Evolutionary conservation across 2,797 vertebrate species (phyloP).

Genomic region (Acridotheres tristis): DNA sequence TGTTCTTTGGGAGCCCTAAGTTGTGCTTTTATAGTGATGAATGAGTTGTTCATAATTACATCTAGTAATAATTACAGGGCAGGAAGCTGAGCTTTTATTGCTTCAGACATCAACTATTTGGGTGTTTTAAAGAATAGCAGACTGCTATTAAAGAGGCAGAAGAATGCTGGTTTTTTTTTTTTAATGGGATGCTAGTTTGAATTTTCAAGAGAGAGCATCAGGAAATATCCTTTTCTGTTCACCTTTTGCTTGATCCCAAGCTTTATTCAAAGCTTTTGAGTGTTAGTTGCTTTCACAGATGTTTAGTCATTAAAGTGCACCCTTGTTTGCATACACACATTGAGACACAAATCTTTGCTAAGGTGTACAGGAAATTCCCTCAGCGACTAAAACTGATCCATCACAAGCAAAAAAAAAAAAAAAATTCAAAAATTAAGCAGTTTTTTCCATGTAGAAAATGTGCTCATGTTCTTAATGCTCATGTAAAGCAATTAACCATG

Average conservation of each 20-base stretch:
- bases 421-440: neutral
- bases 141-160: neutral
- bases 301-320: neutral
- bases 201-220: neutral
- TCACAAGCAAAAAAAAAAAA: neutral
- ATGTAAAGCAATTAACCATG: neutral
- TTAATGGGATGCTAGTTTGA: neutral
- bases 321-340: neutral
- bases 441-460: neutral
- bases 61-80: conserved; percentile 8
- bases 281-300: neutral
- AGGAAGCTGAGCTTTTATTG: neutral
- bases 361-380: neutral
- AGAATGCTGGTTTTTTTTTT: neutral
- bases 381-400: neutral
- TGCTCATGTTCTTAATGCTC: neutral
- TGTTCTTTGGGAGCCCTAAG: neutral
- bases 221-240: neutral
- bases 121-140: neutral
- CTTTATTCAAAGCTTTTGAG: neutral
- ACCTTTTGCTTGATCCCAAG: neutral
- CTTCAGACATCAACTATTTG: neutral
- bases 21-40: neutral
- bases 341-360: neutral
- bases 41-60: neutral